Conservation (phyloP, 2,888 invertebrate genomes). For the Leptarthrus brevirostris region DNA sequence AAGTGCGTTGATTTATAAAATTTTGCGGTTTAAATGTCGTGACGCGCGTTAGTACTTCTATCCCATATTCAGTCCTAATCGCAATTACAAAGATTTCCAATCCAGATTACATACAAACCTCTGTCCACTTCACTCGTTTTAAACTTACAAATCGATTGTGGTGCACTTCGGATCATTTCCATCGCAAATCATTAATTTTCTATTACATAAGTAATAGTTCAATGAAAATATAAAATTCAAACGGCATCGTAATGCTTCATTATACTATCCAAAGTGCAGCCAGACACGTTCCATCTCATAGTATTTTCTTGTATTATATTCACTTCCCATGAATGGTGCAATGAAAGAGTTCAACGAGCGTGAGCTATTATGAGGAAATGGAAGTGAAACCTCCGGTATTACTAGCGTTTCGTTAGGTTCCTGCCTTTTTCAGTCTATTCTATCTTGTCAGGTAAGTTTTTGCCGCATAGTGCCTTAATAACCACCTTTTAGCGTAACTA, state of each 20-base stretch:
- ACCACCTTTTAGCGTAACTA: neutral
- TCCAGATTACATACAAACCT: too few relatives aligned
- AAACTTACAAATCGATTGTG: neutral
- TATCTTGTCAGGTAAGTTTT: neutral
- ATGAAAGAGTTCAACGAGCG: too few relatives aligned
- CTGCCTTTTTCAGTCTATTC: neutral
- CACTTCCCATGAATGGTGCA: neutral
- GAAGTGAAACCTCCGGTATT: neutral
- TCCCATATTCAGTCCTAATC: too few relatives aligned
- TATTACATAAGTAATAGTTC: neutral
- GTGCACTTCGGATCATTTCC: neutral
- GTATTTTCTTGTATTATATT: neutral
- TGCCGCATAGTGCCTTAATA: neutral
- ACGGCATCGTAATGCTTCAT: neutral
- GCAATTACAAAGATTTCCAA: too few relatives aligned
- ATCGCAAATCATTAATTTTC: too few relatives aligned
- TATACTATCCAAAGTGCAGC: neutral
- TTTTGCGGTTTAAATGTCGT: too few relatives aligned
- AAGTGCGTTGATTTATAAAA: too few relatives aligned
- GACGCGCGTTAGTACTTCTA: too few relatives aligned
- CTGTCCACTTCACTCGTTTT: too few relatives aligned
- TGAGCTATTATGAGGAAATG: neutral
- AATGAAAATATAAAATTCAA: constrained; percentile 3
- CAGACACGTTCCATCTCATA: neutral
- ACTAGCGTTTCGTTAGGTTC: neutral